Base-by-base conservation (phyloP, 1,140 invertebrate species). In the Papilio machaon region DNA sequence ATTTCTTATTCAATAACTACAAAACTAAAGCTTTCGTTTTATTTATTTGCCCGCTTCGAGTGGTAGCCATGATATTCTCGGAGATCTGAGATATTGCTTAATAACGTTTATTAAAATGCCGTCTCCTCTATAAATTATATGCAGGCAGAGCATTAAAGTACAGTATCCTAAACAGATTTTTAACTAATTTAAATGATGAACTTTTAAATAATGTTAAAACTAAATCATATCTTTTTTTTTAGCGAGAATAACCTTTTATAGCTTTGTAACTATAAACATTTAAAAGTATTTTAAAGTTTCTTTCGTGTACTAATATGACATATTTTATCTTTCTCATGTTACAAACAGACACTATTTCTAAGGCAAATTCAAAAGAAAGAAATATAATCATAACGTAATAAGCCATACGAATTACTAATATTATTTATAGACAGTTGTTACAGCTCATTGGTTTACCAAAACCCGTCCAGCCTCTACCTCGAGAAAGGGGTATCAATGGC, bases 401-500 rank as follows among this genome's bases (percentile, higher is more conserved):
- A 43, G 38, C 4, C 38, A 43, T 43, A 43, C 38, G 38, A 43
- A 43, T 43, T 43, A 6, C 4, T 43, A 43, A 6, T 43, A 43
- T 43, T 2, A 43, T 6, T 43, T 43, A 43, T 43, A 43, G 38
- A 43, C 7, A 43, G 38, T 43, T 43, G 38, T 43, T 43, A 74
- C 38, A 43, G 6, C 13, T 73, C 17, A 74, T 46, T 47, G 73
- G 8, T n/a, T n/a, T 46, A 74, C 73, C 17, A n/a, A 46, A 73
- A 46, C 43, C 73, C 38, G 73, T 74, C 35, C 74, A 82, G 75
- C 75, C 81, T 76, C 74, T 79, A 79, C 75, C 81, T 76, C 81
- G 30, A 73, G 73, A 54, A 74, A 79, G 77, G 58, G 83, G 77
- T 87, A 85, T 87, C 86, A 84, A 86, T 87, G 79, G 58, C 73